A percentile compares a stretch with the other conserved stretches of the same genome.
phyloP scores from a whole-genome alignment of 2,113 vertebrate genomes.

The Hemibagrus wyckioides region DNA sequence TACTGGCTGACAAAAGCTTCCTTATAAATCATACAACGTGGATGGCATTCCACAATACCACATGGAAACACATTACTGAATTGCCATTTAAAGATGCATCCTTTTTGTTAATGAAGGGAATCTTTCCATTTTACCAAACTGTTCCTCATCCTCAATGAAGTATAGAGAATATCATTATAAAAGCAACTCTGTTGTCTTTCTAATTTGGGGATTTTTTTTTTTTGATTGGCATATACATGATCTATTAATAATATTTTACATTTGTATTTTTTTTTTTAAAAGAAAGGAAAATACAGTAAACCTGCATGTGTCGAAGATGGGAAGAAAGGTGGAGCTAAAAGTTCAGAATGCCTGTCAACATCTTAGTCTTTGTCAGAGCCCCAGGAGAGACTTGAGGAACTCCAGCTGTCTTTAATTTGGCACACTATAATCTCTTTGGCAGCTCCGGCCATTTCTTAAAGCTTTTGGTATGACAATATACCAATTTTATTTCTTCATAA shows the following conservation, averaged over 20 bases:
- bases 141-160: neutral
- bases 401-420: constrained; percentile 44
- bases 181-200: neutral
- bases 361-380: constrained; percentile 41
- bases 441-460: constrained; percentile 21
- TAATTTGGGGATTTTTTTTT: neutral
- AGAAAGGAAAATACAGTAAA: neutral
- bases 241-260: neutral
- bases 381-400: constrained; percentile 37
- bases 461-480: constrained; percentile 34
- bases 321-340: constrained; percentile 20
- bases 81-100: neutral
- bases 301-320: neutral
- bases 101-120: constrained; percentile 12
- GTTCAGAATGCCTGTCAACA: constrained; percentile 38
- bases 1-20: constrained; percentile 58
- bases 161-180: neutral
- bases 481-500: constrained; percentile 45
- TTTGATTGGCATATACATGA: neutral
- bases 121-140: neutral
- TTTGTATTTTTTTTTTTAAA: neutral
- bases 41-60: constrained; percentile 15
- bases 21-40: constrained; percentile 54
- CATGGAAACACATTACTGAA: neutral
- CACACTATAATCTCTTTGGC: constrained; percentile 41